Evolutionary conservation across 2,113 vertebrate genomes (phyloP).

Genomic region (Heloderma charlesbogerti): DNA sequence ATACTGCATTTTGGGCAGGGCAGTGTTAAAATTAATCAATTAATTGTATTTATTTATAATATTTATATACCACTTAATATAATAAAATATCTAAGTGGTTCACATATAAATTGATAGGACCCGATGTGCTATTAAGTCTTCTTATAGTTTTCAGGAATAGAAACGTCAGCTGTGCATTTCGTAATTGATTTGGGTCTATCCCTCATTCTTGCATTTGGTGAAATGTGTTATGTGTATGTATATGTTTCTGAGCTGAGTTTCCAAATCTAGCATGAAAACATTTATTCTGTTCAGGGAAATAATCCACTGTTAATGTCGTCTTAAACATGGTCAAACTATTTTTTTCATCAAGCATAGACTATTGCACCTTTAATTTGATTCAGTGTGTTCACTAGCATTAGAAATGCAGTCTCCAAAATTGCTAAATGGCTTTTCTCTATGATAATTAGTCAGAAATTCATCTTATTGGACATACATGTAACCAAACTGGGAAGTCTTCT

Average conservation of each 20-base stretch:
- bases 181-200: neutral
- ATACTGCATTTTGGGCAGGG: neutral
- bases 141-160: neutral
- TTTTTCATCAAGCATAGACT: neutral
- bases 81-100: too few relatives aligned
- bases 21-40: neutral
- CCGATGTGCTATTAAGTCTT: neutral
- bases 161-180: neutral
- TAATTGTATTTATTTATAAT: too few relatives aligned
- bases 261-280: neutral
- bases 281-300: neutral
- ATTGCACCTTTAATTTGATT: constrained; percentile 24
- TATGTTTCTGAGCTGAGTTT: neutral
- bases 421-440: constrained; percentile 64
- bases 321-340: neutral
- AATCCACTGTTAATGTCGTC: neutral
- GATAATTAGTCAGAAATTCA: constrained; percentile 63
- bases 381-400: constrained; percentile 32
- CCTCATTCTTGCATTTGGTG: neutral
- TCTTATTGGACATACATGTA: neutral
- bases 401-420: constrained; percentile 50
- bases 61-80: too few relatives aligned
- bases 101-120: too few relatives aligned
- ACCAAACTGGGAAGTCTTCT: neutral
- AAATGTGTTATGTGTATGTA: neutral